Evolutionary conservation across 2,113 vertebrate genomes (phyloP).

Genomic region (Sitta europaea): DNA sequence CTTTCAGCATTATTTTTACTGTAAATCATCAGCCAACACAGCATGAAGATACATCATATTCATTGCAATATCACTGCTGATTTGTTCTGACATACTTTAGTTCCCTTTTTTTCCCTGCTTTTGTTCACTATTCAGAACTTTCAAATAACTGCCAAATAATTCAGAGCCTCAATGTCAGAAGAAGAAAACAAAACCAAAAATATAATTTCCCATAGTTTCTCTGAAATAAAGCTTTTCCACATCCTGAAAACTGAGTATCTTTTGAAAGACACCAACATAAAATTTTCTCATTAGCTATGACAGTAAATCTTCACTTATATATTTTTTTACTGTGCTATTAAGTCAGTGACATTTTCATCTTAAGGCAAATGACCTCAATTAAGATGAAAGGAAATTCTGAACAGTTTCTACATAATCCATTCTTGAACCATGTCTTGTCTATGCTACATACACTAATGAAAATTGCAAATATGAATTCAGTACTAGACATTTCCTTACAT

Average conservation of each 20-base stretch:
- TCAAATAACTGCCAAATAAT: background rate
- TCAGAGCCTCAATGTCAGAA: background rate
- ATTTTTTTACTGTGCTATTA: background rate
- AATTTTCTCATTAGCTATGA: background rate
- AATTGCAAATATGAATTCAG: background rate
- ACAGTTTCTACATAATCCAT: background rate
- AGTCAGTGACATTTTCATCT: background rate
- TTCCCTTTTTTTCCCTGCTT: background rate
- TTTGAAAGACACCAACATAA: background rate
- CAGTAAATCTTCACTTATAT: background rate
- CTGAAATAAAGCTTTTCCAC: background rate
- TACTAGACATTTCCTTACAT: background rate
- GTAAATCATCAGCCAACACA: background rate
- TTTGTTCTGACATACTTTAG: background rate
- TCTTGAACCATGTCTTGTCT: background rate
- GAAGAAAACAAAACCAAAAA: background rate
- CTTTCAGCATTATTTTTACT: background rate
- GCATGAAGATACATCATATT: background rate
- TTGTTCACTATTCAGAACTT: background rate
- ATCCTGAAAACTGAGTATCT: background rate
- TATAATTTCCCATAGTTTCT: background rate
- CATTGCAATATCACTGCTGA: background rate
- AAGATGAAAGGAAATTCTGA: conserved; percentile 7
- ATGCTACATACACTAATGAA: background rate
- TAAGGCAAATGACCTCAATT: background rate